Evolutionary conservation across 2,888 invertebrate species (phyloP), one percentile per base, ranked within the genome.

Genomic region (Strigamia crassipes): DNA sequence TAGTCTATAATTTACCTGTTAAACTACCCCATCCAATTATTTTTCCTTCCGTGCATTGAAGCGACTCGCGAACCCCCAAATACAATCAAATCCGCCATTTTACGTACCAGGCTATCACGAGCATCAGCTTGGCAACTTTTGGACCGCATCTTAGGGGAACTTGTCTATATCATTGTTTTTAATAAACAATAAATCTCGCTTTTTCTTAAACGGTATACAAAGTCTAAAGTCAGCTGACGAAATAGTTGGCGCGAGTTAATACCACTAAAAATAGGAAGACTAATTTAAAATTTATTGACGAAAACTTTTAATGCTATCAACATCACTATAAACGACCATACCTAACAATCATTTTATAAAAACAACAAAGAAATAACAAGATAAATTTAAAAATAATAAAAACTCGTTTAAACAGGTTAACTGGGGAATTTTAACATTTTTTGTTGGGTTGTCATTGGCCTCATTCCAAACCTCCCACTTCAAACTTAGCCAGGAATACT

Each of bases 261-360:
- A 66, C 31, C 66, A 66, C 66, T 66, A 66, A 66, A 66, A 66
- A 66, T 66, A 66, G 66, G 66, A 27, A 66, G 66, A 66, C 66
- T 27, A 27, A 27, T 66, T 66, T 66, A 66, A 66, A 66, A 66
- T 5, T 18, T 51, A 13, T n/a, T 18, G 6, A 23, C 21, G 15
- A 15, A 66, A 21, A 2, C 27, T 10, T 15, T 21, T 15, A 61
- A 61, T 23, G 61, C 5, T 10, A 61, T 42, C 42, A 42, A 8
- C 15, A 56, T 56, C 15, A 5, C 56, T 56, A 56, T 5, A 56
- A 56, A 10, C 15, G 34, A 34, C 6, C 18, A 61, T 15, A 18
- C 9, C 18, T 18, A 18, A 18, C 18, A n/a, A 18, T 42, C 66
- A 13, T n/a, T 56, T 56, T 56, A 27, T 31, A 66, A n/a, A 51